Base-by-base conservation (phyloP, 37 sponge, comb jelly and placozoan genomes). In the Tethya wilhelma region DNA sequence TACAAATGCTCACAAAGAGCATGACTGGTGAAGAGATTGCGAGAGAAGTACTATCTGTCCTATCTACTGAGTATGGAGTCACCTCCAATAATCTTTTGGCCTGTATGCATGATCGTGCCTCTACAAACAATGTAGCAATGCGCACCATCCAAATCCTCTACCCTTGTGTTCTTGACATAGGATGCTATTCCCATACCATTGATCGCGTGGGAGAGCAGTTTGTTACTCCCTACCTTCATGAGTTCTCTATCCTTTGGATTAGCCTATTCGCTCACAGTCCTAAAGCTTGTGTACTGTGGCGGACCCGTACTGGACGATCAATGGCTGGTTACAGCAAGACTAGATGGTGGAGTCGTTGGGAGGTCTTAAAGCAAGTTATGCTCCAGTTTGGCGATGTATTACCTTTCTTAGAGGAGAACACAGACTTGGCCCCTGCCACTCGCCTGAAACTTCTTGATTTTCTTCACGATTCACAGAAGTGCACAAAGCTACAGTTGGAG, bases 181-280 rank as follows among this genome's bases (percentile, higher is more conserved):
- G 41, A 22, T 28, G 41, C 41, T 28, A 26, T 29, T 63, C 64
- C n/a, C 64, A 63, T 63, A 63, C 25, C n/a, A 63, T 49, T 49
- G 55, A 49, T 14, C 9, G 14, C 14, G 55, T 14, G 9, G 55
- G 55, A 19, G 55, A 49, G 14, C 9, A 49, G 14, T 49, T 49
- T 49, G 14, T 19, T 9, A 49, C 9, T 19, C 55, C 55, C 14
- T 9, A 19, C 14, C 55, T 49, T 49, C 14, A 49, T 49, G 55
- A 49, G 9, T 49, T 49, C 55, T n/a, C n/a, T n/a, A n/a, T n/a
- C n/a, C 55, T 49, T 49, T 86, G 87, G 80, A 79, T 79, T 14
- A 33, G 40, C 36, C 73, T 86, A 11, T 86, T 86, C 38, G 36
- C 79, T 6, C 87, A 85, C 69, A 86, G 87, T 60, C 69, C 87